Evolutionary conservation across 1,140 invertebrate species (phyloP).

Genomic region (Uloborus diversus): DNA sequence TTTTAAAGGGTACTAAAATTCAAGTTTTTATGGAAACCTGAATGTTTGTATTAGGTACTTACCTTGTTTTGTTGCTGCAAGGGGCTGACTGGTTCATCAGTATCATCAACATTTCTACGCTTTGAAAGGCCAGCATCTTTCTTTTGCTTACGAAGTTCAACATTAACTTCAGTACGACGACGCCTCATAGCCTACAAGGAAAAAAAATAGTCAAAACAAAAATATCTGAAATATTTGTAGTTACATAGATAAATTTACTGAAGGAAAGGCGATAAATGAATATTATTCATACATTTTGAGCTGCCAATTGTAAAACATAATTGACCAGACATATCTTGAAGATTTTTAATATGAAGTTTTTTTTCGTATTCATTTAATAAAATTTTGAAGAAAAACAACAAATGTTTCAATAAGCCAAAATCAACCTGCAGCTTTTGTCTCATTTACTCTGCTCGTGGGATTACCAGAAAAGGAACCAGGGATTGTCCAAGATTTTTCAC

Average conservation of each 20-base stretch:
- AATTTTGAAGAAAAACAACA: too few species aligned
- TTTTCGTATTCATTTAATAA: not conserved
- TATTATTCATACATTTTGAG: not conserved
- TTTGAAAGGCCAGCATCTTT: conserved; percentile 95
- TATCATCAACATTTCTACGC: conserved; percentile 79
- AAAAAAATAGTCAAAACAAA: not conserved
- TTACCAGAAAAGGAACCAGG: too few species aligned
- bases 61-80: conserved; percentile 66
- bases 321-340: not conserved
- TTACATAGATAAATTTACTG: not conserved
- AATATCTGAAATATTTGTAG: not conserved
- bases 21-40: too few species aligned
- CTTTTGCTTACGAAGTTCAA: conserved; percentile 89
- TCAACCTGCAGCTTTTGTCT: too few species aligned
- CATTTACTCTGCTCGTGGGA: too few species aligned
- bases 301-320: not conserved
- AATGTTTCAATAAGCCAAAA: too few species aligned
- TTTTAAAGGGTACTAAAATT: too few species aligned
- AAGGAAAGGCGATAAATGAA: not conserved
- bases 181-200: conserved; percentile 82
- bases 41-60: too few species aligned
- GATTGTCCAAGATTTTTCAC: too few species aligned
- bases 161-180: conserved; percentile 84
- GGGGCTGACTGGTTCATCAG: conserved; percentile 69
- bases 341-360: not conserved